Base-by-base conservation (phyloP, 92 coral and sea anemone species). In the Pocillopora grandis region DNA sequence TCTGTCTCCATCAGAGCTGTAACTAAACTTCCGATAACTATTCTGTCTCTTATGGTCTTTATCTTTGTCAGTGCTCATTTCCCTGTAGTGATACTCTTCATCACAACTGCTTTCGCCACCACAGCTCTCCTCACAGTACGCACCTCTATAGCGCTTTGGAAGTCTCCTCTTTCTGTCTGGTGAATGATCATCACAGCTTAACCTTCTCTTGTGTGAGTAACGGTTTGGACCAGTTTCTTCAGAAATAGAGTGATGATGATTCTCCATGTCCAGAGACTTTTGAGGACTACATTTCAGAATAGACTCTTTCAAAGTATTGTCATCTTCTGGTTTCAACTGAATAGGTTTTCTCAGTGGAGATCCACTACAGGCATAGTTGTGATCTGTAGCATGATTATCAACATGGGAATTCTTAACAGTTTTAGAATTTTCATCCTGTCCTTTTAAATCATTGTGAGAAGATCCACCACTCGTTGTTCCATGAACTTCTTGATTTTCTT, bases 1-100 rank as follows among this genome's bases (percentile, higher is more conserved):
- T 8, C 79, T 70, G 58, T 65, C 68, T 59, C 80, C 78, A 69
- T 85, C 89, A 16, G 92, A 85, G 74, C 83, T 79, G 59, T 75
- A 57, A 65, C 77, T 71, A 21, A 20, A 60, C 76, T 62, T 76
- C 27, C 72, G 52, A 1, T 65, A 58, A 37, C 62, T 61, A 35
- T 31, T 76, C 21, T 58, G 75, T 69, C 88, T 78, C 33, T 42
- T 42, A 55, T 27, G 16, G 18, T 65, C 27, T 19, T 9, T 42
- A 19, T 83, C 66, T n/a, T 35, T 77, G 12, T 23, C 36, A 37
- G 72, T 49, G 11, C 76, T 62, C 27, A 18, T 78, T 55, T 27
- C 55, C 19, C 35, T 19, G n/a, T 58, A 70, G 37, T 71, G 78
- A 61, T 35, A 69, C 13, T 85, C 92, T 5, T 85, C 92, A 65